Conservation (phyloP, 2,888 invertebrate species). For the Cephus rjabovi region DNA sequence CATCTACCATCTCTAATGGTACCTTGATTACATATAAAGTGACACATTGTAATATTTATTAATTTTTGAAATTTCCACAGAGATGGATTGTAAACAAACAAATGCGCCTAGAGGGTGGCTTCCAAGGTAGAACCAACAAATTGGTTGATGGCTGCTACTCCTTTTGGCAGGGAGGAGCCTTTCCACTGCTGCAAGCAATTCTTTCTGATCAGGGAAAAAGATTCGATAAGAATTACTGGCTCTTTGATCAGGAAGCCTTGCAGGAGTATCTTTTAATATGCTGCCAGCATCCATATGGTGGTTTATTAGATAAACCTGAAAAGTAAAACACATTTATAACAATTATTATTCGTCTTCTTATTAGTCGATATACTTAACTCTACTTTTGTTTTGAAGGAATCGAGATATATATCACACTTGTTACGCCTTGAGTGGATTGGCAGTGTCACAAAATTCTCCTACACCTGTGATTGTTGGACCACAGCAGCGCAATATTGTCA, state of each 20-base stretch:
- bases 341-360: constrained; percentile 22
- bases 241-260: constrained; percentile 88
- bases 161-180: constrained; percentile 97
- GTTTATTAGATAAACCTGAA: constrained; percentile 95
- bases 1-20: constrained; percentile 81
- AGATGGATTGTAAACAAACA: constrained; percentile 93
- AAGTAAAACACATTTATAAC: constrained; percentile 72
- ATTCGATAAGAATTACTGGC: constrained; percentile 68
- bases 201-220: constrained; percentile 69
- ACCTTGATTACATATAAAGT: constrained; percentile 24
- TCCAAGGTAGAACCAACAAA: constrained; percentile 98
- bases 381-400: constrained; percentile 68
- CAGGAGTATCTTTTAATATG: constrained; percentile 96
- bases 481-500: constrained; percentile 51
- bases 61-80: constrained; percentile 55
- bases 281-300: constrained; percentile 89
- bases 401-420: constrained; percentile 98
- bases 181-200: constrained; percentile 87
- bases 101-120: constrained; percentile 96
- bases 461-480: constrained; percentile 60
- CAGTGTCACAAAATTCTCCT: constrained; percentile 85
- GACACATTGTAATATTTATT: background rate
- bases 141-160: constrained; percentile 99
- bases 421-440: constrained; percentile 93
- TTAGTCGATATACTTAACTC: background rate